Base-by-base conservation (phyloP, 2,888 invertebrate species). In the Dicyrtoma fusca region DNA sequence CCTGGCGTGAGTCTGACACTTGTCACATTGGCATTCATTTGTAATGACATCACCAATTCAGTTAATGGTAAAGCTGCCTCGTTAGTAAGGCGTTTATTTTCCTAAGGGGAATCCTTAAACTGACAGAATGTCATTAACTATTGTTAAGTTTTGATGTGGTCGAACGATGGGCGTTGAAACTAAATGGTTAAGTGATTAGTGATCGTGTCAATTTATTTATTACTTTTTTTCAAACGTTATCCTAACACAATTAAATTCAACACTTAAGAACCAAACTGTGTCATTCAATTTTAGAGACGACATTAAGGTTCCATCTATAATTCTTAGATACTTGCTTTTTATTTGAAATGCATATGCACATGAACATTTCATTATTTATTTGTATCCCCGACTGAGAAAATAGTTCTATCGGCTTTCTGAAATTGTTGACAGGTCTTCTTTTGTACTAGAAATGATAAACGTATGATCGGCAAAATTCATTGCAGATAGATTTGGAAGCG, bases 1-100 rank as follows among this genome's bases (percentile, higher is more conserved):
- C 74, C 70, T 44, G 62, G 66, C 1, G 53, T 64, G 49, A 21
- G 0, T 45, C 53, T 26, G 3, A 74, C 74, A 13, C 71, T 19
- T 8, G 53, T 47, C 17, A 68, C 68, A 42, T 71, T 62, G 14
- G 61, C 21, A 25, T 47, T 55, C 71, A 74, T 74, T 68, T 66
- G 57, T 17, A 70, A 51, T 13, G 59, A 44, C 0, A 51, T 55
- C 13, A 53, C 57, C 59, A 49, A 74, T 47, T 74, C 71, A 1
- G 62, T 26, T 14, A 45, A 17, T 13, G 70, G 59, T 17, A 74
- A 57, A 5, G 71, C 74, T 5, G 34, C 8, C 8, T 34, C 8
- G 8, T 34, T 34, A 5, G 8, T 13, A 1, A 74, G 13, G 8
- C 13, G 8, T 13, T 14, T 34, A 47, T 74, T 74, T 2, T 57